phyloP scores from a whole-genome alignment of 2,113 vertebrate species.

The Symphodus melops region DNA sequence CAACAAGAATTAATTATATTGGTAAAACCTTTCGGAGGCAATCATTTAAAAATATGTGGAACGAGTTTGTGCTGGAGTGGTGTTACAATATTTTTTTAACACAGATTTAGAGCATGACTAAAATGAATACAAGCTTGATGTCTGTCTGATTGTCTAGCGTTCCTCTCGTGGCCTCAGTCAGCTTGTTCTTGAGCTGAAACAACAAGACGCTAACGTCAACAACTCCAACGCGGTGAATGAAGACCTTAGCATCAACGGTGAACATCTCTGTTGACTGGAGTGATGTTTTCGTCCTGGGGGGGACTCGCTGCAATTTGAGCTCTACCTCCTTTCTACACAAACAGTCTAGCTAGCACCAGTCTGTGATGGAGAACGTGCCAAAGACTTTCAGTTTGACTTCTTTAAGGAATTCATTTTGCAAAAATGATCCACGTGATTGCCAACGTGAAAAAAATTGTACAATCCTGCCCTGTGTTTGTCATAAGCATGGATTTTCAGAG shows the following conservation, averaged over 20 bases:
- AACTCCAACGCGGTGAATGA: neutral
- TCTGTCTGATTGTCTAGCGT: neutral
- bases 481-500: slow-evolving; percentile 19
- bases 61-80: neutral
- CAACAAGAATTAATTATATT: no score
- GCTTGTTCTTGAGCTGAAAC: neutral
- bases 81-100: neutral
- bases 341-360: slow-evolving; percentile 5
- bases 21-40: no score
- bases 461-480: slow-evolving; percentile 5
- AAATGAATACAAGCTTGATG: no score
- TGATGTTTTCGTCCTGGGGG: neutral
- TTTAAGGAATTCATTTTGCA: no score
- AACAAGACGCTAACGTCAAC: neutral
- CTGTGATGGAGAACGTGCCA: neutral
- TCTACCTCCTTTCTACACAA: neutral
- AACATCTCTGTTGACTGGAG: slow-evolving; percentile 11
- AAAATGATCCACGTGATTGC: no score
- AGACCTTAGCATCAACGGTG: neutral
- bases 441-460: no score
- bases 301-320: neutral
- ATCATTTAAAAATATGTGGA: neutral
- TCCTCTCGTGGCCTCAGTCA: neutral
- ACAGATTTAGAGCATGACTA: neutral
- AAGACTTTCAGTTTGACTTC: neutral